Base-by-base conservation (phyloP, 2,113 vertebrate species). In the Alethe diademata region DNA sequence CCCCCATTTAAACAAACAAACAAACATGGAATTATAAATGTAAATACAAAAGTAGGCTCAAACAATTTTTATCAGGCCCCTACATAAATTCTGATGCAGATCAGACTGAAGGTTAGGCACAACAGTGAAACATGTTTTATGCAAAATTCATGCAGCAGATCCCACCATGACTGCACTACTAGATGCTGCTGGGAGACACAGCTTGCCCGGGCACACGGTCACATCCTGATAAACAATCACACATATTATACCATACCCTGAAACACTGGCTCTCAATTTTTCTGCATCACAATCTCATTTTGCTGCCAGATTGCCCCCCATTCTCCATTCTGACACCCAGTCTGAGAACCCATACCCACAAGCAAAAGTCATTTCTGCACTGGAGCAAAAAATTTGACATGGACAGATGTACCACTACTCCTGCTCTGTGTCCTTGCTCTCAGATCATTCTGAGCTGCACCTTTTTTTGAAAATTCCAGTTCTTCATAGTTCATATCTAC, bases 201-300 rank as follows among this genome's bases (percentile, higher is more conserved):
- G 78, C 80, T 13, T 50, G 16, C 35, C 48, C 6, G 0, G 3
- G 4, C 11, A 57, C 28, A 20, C 0, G 0, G 40, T 57, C 33
- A 1, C 1, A 1, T 19, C 58, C 62, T 7, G 8, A 56, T 12
- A 33, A 81, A 61, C 38, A 23, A 50, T 11, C 0, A 0, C 14
- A 36, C 16, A 1, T 31, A 42, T 11, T 33, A 31, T 2, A 47
- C 33, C 33, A 56, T 9, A 67, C 22, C 35, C 67, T 36, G 81
- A 35, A 84, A 54, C 5, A 45, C 5, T 0, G 28, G 75, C 31
- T 45, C 53, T 26, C 36, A 12, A 3, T 31, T 71, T 45, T 62
- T 70, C 66, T 50, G 5, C 36, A 69, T 14, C 25, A 14, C 22
- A 56, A 50, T 7, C 35, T 48, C 42, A 47, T 66, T 91, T 40